Conservation (phyloP, 1,140 invertebrate species). For the Drosophila parvula region DNA sequence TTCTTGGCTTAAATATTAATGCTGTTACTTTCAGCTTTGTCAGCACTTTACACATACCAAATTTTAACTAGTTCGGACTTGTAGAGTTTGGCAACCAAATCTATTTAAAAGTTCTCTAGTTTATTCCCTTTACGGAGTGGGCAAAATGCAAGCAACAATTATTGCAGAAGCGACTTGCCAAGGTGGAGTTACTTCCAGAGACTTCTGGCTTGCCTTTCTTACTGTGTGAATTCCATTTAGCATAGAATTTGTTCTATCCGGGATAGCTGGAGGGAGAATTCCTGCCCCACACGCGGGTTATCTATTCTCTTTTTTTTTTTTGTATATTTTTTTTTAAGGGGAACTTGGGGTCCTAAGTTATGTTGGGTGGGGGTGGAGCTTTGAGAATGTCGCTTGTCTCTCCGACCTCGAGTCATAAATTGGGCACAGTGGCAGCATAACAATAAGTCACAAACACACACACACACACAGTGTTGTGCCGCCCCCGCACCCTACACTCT, state of each 20-base stretch:
- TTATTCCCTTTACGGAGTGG: neutral
- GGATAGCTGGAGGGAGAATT: conserved; percentile 6
- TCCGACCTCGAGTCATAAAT: conserved; percentile 79
- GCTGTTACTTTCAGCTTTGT: neutral
- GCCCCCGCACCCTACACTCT: neutral
- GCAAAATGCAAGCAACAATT: neutral
- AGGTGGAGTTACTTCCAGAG: no score
- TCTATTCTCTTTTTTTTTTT: conserved; percentile 44
- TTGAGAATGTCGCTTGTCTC: conserved; percentile 35
- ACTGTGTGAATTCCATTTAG: conserved; percentile 46
- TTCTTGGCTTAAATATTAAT: neutral
- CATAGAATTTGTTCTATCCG: conserved; percentile 32
- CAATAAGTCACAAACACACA: conserved; percentile 75
- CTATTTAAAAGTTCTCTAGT: neutral
- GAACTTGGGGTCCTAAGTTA: conserved; percentile 17
- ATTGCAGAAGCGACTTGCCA: neutral
- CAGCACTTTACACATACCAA: neutral
- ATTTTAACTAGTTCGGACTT: neutral
- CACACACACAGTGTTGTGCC: conserved; percentile 7
- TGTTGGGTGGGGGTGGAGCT: conserved; percentile 21
- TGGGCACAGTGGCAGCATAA: conserved; percentile 79
- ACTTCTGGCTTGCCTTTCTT: neutral
- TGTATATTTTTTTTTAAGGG: conserved; percentile 68
- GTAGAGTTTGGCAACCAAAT: neutral
- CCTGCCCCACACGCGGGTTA: conserved; percentile 24